Base-by-base conservation (phyloP, 2,113 vertebrate genomes). In the Hippoglossus stenolepis region DNA sequence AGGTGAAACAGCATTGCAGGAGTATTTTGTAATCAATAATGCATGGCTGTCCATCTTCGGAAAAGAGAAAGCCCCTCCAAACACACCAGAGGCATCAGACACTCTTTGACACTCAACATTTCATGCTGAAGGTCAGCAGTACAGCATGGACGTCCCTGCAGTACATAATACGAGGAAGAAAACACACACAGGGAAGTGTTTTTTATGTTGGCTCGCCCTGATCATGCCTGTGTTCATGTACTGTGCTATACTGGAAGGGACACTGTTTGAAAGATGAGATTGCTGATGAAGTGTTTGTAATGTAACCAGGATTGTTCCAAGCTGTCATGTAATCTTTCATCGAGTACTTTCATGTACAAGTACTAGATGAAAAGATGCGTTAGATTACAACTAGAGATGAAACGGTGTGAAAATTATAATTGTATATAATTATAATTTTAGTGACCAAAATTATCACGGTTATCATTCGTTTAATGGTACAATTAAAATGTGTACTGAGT, bases 11-110 rank as follows among this genome's bases (percentile, higher is more conserved):
- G 89, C 87, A 86, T 85, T 65, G 91, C 90, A 91, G 87, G 85
- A 93, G 90, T 90, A 91, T 91, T 93, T 92, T 91, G 74, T 90
- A 75, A 93, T 93, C 91, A 94, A 94, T 93, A 93, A 93, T 94
- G 92, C 85, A 94, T 92, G 80, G 62, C 83, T 89, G 90, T 91
- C 91, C 87, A 87, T 93, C 91, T 92, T 90, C 77, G 80, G 77
- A 79, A 87, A 86, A 92, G 86, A 90, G 77, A 91, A 88, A 92
- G 71, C 81, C 89, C 89, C 84, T 90, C 86, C 81, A 84, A 89
- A 90, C 89, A 87, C 87, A 91, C 90, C 84, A 79, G 91, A 91
- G 90, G 89, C 85, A 90, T 89, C 89, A 91, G 83, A 88, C 89
- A 79, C 84, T 88, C 91, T 92, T 90, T n/a, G n/a, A n/a, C n/a